phyloP scores from a whole-genome alignment of 2,888 invertebrate species.

The Dynastes hyllus region DNA sequence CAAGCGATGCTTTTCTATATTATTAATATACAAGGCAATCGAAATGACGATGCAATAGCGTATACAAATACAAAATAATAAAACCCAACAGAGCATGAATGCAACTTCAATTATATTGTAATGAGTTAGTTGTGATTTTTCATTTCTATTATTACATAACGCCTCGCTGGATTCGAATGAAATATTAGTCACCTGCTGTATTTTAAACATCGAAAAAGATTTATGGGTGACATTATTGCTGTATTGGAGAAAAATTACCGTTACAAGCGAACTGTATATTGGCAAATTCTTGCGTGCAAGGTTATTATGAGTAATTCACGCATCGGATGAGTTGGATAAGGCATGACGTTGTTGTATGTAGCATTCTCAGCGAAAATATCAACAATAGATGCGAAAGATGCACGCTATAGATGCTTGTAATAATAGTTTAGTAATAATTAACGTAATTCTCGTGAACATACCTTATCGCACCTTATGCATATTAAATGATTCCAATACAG shows the following conservation, averaged over 20 bases:
- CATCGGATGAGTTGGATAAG: not conserved
- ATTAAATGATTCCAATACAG: slow-evolving; percentile 2
- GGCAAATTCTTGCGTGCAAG: slow-evolving; percentile 16
- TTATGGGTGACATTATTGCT: slow-evolving; percentile 9
- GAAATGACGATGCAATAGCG: not conserved
- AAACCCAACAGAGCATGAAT: not conserved
- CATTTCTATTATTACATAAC: slow-evolving; percentile 6
- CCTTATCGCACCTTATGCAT: slow-evolving; percentile 27
- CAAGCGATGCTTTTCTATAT: no score
- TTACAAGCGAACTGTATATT: not conserved
- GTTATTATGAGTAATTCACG: slow-evolving; percentile 6
- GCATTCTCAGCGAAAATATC: slow-evolving; percentile 25
- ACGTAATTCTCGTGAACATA: slow-evolving; percentile 32
- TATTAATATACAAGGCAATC: no score
- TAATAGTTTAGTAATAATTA: slow-evolving; percentile 19
- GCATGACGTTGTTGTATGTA: not conserved
- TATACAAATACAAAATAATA: no score
- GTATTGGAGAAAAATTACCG: slow-evolving; percentile 3
- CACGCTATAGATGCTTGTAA: slow-evolving; percentile 39
- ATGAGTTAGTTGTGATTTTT: not conserved
- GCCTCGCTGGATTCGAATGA: not conserved
- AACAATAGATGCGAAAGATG: slow-evolving; percentile 31
- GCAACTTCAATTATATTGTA: not conserved
- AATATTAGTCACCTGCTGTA: not conserved
- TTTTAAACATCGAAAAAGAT: not conserved